Evolutionary conservation across 2,888 invertebrate species (phyloP).

Genomic region (Timandra comae): DNA sequence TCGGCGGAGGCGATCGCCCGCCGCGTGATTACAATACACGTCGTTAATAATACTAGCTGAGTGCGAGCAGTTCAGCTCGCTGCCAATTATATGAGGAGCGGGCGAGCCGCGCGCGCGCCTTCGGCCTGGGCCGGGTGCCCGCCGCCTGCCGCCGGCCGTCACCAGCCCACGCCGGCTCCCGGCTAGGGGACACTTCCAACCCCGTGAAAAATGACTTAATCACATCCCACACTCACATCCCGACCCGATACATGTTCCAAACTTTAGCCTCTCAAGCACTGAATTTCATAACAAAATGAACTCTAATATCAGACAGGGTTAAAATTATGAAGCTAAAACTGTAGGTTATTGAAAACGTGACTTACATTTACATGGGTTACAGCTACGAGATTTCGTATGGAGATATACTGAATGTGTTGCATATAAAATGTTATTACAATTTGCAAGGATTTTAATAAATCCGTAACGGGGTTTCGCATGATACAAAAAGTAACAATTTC

Average conservation of each 20-base stretch:
- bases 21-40: conserved; percentile 77
- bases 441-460: conserved; percentile 25
- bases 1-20: conserved; percentile 75
- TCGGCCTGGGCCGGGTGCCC: conserved; percentile 1
- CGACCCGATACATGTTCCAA: conserved; percentile 8
- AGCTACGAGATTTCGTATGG: conserved; percentile 54
- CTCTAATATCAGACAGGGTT: conserved; percentile 70
- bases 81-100: conserved; percentile 37
- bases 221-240: conserved; percentile 7
- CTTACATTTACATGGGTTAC: conserved; percentile 71
- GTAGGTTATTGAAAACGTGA: conserved; percentile 77
- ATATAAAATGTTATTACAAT: conserved; percentile 27
- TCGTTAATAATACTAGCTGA: conserved; percentile 72
- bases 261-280: conserved; percentile 24
- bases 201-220: conserved; percentile 25
- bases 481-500: conserved; percentile 18
- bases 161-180: conserved; percentile 10
- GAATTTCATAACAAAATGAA: conserved; percentile 71
- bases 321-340: conserved; percentile 76
- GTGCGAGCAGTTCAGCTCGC: conserved; percentile 41
- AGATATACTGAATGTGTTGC: conserved; percentile 34
- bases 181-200: conserved; percentile 4
- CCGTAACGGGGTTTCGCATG: conserved; percentile 16
- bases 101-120: conserved; percentile 6
- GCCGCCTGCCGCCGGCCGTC: conserved; percentile 12